These are phyloP conservation scores for Pseudobourletiella spinata DNA, from an alignment of 1,140 invertebrate genomes.

Conservation along the genomic window DNA sequence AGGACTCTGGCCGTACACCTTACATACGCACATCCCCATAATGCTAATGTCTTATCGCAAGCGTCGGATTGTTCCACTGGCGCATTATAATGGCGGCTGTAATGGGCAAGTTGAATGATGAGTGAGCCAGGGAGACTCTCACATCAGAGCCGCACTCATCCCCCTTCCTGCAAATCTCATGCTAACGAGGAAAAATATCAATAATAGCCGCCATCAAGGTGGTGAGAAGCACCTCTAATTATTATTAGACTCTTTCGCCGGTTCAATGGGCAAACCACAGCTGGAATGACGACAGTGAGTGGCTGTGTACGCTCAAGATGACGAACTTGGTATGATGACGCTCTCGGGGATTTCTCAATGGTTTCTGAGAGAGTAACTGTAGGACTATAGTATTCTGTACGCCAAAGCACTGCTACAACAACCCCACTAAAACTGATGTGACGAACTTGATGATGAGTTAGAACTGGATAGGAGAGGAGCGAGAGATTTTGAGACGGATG, in stretches of 20 bases:
- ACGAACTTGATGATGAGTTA: conserved; percentile 1
- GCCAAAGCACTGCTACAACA: background rate
- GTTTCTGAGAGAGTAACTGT: too few relatives aligned
- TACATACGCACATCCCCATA: background rate
- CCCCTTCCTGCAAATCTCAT: background rate
- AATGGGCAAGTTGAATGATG: too few relatives aligned
- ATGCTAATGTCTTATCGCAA: background rate
- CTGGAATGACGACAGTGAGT: background rate
- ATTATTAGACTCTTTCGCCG: background rate
- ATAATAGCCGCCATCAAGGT: too few relatives aligned
- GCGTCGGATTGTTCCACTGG: background rate
- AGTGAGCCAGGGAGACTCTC: too few relatives aligned
- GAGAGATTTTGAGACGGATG: background rate
- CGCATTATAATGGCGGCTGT: background rate
- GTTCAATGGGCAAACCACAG: background rate
- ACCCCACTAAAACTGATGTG: background rate
- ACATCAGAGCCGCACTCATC: too few relatives aligned
- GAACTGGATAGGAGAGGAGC: background rate
- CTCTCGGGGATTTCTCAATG: too few relatives aligned
- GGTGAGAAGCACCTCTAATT: background rate
- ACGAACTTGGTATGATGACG: background rate
- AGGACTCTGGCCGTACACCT: too few relatives aligned
- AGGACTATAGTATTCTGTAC: too few relatives aligned
- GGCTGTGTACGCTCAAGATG: background rate
- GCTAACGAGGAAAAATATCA: background rate